phyloP scores from a whole-genome alignment of 2,797 vertebrate species.

The Pempheris klunzingeri region DNA sequence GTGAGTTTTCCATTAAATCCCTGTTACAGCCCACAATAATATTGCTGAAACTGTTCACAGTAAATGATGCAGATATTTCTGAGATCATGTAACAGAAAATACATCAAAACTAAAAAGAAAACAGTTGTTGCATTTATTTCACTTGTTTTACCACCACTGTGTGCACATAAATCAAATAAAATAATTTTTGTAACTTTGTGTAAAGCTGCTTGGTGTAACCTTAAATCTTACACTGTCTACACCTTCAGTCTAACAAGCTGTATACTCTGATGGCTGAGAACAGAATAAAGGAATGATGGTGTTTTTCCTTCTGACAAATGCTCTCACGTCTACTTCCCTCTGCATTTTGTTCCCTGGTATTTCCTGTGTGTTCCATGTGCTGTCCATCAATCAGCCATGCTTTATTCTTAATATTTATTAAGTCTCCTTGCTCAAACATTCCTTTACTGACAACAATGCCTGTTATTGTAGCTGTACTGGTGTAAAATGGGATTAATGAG shows the following conservation, averaged over 20 bases:
- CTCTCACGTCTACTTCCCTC: conserved; percentile 45
- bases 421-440: conserved; percentile 41
- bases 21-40: neutral
- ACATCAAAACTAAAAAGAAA: neutral
- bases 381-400: conserved; percentile 28
- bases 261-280: neutral
- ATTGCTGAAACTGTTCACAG: neutral
- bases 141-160: neutral
- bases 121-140: neutral
- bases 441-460: conserved; percentile 19
- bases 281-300: neutral
- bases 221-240: neutral
- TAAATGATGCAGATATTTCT: neutral
- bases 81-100: neutral
- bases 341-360: conserved; percentile 52
- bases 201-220: neutral
- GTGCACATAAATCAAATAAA: too few species aligned
- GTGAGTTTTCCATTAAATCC: neutral
- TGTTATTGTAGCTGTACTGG: conserved; percentile 15
- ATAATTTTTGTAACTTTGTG: too few species aligned
- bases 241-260: neutral
- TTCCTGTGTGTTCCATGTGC: conserved; percentile 49
- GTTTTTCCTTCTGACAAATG: conserved; percentile 36
- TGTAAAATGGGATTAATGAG: conserved; percentile 42
- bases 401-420: conserved; percentile 10